These are phyloP conservation scores for Pammene aurita DNA, from an alignment of 2,888 invertebrate genomes.

Conservation along the genomic window DNA sequence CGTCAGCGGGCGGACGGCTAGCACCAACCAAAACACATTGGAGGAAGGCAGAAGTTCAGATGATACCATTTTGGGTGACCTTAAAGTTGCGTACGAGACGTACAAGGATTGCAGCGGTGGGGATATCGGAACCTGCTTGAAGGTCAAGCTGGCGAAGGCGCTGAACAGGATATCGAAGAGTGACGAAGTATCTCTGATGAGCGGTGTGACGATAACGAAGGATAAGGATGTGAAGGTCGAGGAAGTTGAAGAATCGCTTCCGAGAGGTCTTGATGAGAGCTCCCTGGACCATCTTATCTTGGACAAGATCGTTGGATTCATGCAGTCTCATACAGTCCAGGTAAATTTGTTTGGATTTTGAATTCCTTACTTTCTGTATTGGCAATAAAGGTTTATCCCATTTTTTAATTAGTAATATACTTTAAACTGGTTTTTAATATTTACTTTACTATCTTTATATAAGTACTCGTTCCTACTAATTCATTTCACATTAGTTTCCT, in stretches of 20 bases:
- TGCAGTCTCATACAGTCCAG: constrained; percentile 91
- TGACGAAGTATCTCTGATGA: constrained; percentile 86
- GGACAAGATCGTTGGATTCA: constrained; percentile 88
- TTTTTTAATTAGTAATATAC: not conserved
- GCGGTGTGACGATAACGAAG: constrained; percentile 90
- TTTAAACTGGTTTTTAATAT: not conserved
- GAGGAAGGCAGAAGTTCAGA: constrained; percentile 74
- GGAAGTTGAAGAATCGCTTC: constrained; percentile 87
- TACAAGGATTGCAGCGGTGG: constrained; percentile 91
- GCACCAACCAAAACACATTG: constrained; percentile 74
- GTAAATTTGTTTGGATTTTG: constrained; percentile 63
- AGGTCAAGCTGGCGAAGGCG: constrained; percentile 90
- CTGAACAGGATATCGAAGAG: constrained; percentile 88
- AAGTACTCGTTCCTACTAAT: not conserved
- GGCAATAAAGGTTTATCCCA: not conserved
- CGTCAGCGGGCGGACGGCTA: constrained; percentile 80
- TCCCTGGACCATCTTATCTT: constrained; percentile 89
- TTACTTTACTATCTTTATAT: not conserved
- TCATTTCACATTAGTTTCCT: not conserved
- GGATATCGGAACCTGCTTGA: constrained; percentile 88
- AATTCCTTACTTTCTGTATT: not conserved
- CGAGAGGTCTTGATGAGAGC: constrained; percentile 88
- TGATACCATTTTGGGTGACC: constrained; percentile 84
- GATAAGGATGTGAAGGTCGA: constrained; percentile 80
- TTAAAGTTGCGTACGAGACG: constrained; percentile 89